Percentiles rank a stretch among this genome's conserved stretches.
These are phyloP conservation scores for Lates japonicus DNA, from an alignment of 2,797 vertebrate species.

Conservation along the genomic window DNA sequence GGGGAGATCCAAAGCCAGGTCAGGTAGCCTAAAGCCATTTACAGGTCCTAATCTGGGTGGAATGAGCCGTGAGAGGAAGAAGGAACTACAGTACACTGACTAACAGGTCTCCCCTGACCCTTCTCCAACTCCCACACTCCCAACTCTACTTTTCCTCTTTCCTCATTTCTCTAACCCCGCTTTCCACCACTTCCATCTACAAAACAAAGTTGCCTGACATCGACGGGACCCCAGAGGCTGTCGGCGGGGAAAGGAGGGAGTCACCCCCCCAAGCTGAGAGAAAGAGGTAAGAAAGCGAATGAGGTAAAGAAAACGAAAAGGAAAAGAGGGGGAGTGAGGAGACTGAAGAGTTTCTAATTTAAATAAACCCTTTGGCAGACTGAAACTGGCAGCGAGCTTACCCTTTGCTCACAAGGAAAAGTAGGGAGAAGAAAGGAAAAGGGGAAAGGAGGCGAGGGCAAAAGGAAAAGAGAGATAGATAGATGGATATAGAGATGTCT, in stretches of 20 bases:
- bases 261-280: conserved; percentile 66
- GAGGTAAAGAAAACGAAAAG: conserved; percentile 45
- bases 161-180: conserved; percentile 74
- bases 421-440: conserved; percentile 79
- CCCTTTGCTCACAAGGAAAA: conserved; percentile 82
- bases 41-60: conserved; percentile 78
- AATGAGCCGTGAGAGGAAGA: conserved; percentile 81
- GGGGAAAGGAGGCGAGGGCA: conserved; percentile 67
- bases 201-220: conserved; percentile 85
- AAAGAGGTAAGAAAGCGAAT: conserved; percentile 73
- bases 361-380: conserved; percentile 90
- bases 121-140: conserved; percentile 73
- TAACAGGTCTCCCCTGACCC: conserved; percentile 83
- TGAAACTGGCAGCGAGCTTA: conserved; percentile 89
- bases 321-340: conserved; percentile 66
- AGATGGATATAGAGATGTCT: conserved; percentile 83
- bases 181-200: conserved; percentile 79
- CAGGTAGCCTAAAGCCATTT: conserved; percentile 71
- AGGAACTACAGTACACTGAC: conserved; percentile 80
- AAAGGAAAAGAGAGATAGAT: conserved; percentile 78
- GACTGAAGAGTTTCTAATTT: conserved; percentile 89
- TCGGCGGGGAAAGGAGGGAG: conserved; percentile 72
- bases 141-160: conserved; percentile 76
- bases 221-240: conserved; percentile 82
- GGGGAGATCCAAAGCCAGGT: conserved; percentile 60